Conservation (phyloP, 2,797 vertebrate species). For the Spinibarbus caldwelli region DNA sequence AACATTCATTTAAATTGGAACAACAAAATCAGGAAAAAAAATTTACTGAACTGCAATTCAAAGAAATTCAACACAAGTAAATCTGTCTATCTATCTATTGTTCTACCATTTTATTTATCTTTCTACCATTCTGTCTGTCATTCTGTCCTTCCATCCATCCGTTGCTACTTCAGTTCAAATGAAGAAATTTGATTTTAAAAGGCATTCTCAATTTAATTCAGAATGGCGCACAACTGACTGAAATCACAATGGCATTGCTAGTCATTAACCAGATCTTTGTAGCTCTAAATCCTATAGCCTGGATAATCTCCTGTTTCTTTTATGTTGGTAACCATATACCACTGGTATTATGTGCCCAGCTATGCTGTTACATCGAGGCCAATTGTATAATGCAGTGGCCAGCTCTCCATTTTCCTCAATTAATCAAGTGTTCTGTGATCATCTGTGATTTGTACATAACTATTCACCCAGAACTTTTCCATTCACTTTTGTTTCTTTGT, state of each 20-base stretch:
- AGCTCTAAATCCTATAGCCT: slow-evolving; percentile 62
- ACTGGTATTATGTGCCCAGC: slow-evolving; percentile 71
- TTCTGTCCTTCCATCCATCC: background rate
- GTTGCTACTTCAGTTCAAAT: background rate
- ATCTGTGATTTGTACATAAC: slow-evolving; percentile 67
- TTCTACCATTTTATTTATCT: background rate
- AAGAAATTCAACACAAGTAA: too few relatives aligned
- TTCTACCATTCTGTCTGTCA: background rate
- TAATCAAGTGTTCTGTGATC: slow-evolving; percentile 53
- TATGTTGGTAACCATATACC: slow-evolving; percentile 78
- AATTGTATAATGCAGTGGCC: slow-evolving; percentile 57
- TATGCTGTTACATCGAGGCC: slow-evolving; percentile 68
- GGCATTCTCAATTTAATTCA: background rate
- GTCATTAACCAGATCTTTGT: slow-evolving; percentile 70
- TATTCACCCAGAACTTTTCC: slow-evolving; percentile 50
- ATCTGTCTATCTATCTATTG: background rate
- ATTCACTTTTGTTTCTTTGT: slow-evolving; percentile 61
- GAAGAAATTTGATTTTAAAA: background rate
- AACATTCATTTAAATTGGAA: too few relatives aligned
- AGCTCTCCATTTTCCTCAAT: slow-evolving; percentile 64
- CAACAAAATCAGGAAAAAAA: too few relatives aligned
- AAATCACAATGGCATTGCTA: slow-evolving; percentile 70
- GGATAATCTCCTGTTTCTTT: slow-evolving; percentile 74
- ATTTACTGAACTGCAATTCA: too few relatives aligned
- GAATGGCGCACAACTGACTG: slow-evolving; percentile 10